Base-by-base conservation (phyloP, 2,113 vertebrate species). In the Megatriorchis doriae region DNA sequence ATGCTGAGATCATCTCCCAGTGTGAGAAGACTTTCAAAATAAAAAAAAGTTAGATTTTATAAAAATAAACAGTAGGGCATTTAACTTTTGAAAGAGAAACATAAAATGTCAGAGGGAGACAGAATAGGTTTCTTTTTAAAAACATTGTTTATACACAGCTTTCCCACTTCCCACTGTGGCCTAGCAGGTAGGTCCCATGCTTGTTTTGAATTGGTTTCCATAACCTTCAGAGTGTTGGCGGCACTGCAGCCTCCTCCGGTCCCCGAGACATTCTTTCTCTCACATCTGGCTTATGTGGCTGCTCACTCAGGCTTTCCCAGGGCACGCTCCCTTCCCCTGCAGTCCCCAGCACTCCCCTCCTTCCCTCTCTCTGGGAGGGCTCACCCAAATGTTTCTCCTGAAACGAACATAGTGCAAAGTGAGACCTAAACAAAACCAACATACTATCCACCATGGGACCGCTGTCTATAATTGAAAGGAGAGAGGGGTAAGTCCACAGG, bases 21-120 rank as follows among this genome's bases (percentile, higher is more conserved):
- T 43, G 16, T 52, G 36, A 84, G 34, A 73, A 40, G 32, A 67
- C 31, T 75, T 74, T 59, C 1, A 59, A 78, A 89, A 63, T n/a
- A 22, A 47, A 71, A 61, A 66, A 58, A 59, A 38, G 8, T 15
- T 40, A 75, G n/a, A 26, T 71, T 92, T 82, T 86, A 52, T 55
- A n/a, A 53, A 81, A 91, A 71, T 31, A 93, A 70, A 22, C 13
- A 66, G 8, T 87, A 53, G 5, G 6, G 8, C 13, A 74, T 78
- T 83, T 55, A 58, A 23, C 7, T 87, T 91, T 45, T 59, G 38
- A 81, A 84, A 93, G 22, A 48, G n/a, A 93, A 94, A 62, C 15
- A 72, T n/a, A 42, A 84, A 84, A 50, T 42, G 2, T 66, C 67
- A 58, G 45, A 92, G 16, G 7, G 27, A 93, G 55, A 78, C 8